phyloP scores from a whole-genome alignment of 2,797 vertebrate genomes.

The Chloroceryle amazona region DNA sequence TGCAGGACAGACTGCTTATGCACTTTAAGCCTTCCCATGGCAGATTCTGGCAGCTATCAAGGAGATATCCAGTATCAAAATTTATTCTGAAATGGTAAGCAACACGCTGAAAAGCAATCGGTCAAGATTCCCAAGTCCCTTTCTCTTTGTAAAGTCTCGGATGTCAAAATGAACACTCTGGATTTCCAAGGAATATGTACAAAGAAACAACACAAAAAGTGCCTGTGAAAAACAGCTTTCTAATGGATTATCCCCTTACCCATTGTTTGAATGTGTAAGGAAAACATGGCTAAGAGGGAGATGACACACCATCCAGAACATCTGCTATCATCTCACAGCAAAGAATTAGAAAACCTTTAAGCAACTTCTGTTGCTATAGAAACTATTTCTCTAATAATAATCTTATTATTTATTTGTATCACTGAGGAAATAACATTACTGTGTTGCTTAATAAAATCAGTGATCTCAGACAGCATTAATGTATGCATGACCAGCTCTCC shows the following conservation, averaged over 20 bases:
- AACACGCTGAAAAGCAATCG: not conserved
- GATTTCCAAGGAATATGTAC: not conserved
- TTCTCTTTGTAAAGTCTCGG: not conserved
- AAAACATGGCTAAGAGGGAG: not conserved
- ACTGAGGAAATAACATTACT: not conserved
- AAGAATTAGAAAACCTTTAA: conserved; percentile 16
- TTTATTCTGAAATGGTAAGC: not conserved
- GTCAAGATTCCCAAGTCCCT: not conserved
- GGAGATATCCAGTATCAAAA: not conserved
- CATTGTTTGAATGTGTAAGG: not conserved
- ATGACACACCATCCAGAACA: not conserved
- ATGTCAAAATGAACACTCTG: not conserved
- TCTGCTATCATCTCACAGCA: not conserved
- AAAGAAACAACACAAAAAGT: not conserved
- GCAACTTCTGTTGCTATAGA: conserved; percentile 16
- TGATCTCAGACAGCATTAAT: not conserved
- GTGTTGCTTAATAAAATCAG: not conserved
- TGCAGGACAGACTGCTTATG: not conserved
- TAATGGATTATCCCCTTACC: not conserved
- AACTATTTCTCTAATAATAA: conserved; percentile 11
- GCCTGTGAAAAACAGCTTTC: not conserved
- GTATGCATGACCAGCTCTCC: not conserved
- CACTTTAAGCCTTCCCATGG: not conserved
- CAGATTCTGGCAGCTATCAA: not conserved
- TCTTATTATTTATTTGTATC: not conserved